A percentile compares a stretch with the other conserved stretches of the same genome.
Conservation (phyloP, 2,797 vertebrate genomes). For the Amphiprion clarkii region DNA sequence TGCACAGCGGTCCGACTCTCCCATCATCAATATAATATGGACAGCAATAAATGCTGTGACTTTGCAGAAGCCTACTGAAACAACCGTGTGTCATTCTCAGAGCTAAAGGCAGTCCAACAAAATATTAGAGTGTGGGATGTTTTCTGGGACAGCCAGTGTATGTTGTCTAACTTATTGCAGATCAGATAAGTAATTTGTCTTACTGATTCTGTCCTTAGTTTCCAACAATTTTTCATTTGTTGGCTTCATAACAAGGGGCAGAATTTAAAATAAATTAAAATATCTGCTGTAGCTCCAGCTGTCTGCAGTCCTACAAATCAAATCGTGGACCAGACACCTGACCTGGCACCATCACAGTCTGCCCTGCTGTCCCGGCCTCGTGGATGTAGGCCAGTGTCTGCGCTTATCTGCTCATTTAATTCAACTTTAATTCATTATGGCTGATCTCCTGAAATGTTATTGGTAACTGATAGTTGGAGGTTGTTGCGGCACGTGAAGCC, state of each 20-base stretch:
- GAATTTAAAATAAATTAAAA: background rate
- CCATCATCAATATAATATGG: too few species aligned
- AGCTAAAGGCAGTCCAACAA: too few species aligned
- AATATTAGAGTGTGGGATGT: too few species aligned
- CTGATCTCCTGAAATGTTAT: slow-evolving; percentile 40
- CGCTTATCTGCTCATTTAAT: slow-evolving; percentile 43
- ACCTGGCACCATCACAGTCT: slow-evolving; percentile 23
- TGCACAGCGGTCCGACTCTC: too few species aligned
- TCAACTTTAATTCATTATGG: slow-evolving; percentile 44
- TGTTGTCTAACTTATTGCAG: background rate
- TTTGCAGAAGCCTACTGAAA: too few species aligned
- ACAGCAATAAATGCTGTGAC: too few species aligned
- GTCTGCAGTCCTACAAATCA: slow-evolving; percentile 1
- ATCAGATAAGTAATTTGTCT: too few species aligned
- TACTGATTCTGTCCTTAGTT: background rate
- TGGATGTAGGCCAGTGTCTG: slow-evolving; percentile 39
- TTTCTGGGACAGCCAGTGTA: too few species aligned
- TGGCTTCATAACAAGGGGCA: background rate
- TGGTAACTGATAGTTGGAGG: slow-evolving; percentile 16
- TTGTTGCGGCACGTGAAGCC: slow-evolving; percentile 2
- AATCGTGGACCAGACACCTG: background rate
- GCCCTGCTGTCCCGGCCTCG: slow-evolving; percentile 7
- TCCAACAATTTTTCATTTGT: background rate
- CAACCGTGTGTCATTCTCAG: too few species aligned
- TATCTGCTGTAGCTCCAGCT: background rate